A percentile compares a stretch with the other conserved stretches of the same genome.
phyloP scores from a whole-genome alignment of 1,140 invertebrate genomes.

The Neoseiulus cucumeris region DNA sequence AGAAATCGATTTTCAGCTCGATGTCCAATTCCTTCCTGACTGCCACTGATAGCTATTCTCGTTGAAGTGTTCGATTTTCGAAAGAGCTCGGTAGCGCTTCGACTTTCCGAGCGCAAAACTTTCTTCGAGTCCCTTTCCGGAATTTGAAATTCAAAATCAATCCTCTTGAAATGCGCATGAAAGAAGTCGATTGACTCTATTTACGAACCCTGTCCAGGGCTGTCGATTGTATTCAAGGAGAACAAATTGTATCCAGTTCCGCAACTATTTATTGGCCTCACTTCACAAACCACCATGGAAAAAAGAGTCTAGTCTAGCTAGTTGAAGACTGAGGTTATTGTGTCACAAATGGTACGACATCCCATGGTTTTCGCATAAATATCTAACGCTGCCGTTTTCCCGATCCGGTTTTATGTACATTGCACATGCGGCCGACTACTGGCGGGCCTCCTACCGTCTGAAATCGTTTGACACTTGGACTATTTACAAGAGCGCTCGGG shows the following conservation, averaged over 20 bases:
- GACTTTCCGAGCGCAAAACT: neutral
- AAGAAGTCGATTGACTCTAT: too few species aligned
- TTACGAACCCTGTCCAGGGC: neutral
- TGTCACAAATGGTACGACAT: too few species aligned
- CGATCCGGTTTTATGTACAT: neutral
- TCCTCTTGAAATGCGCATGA: too few species aligned
- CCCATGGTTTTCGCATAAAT: too few species aligned
- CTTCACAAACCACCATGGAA: neutral
- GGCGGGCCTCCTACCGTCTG: neutral
- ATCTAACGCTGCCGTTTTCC: too few species aligned
- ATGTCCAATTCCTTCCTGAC: neutral
- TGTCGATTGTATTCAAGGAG: neutral
- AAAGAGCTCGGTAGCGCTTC: neutral
- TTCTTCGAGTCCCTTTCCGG: neutral
- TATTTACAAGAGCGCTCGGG: neutral
- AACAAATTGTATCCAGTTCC: neutral
- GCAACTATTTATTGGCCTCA: neutral
- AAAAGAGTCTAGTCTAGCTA: neutral
- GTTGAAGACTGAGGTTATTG: too few species aligned
- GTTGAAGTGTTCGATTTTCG: neutral
- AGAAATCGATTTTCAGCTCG: neutral
- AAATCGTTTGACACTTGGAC: constrained; percentile 8
- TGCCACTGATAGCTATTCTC: neutral
- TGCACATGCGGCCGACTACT: neutral
- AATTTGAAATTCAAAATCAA: too few species aligned